Base-by-base conservation (phyloP, 1,140 invertebrate species). In the Anastrepha ludens region DNA sequence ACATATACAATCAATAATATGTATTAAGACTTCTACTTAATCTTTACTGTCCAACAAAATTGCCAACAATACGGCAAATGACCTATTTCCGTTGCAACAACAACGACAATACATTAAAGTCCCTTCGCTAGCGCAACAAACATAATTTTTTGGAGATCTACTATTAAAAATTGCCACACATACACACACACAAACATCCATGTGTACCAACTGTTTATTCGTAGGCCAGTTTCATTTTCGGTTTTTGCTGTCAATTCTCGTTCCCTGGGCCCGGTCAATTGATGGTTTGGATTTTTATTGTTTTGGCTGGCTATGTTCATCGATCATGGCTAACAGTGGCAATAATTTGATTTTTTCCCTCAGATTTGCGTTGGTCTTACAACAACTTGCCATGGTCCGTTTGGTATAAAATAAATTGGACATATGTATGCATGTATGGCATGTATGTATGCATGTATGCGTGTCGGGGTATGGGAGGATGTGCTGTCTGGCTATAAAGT, bases 291-390 rank as follows among this genome's bases (percentile, higher is more conserved):
- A 20, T 8, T 81, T 50, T 81, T 55, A 29, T 55, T 81, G n/a
- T 7, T 29, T 29, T n/a, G 15, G 50, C 50, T 81, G 50, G 15
- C 8, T 55, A 41, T 55, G 74, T n/a, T 29, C 44, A 58, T 58
- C 74, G 74, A 58, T 81, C 74, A 55, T 81, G 74, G 17, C 17
- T n/a, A 74, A 47, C 41, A 41, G 67, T 74, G 39, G 41, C 13
- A 55, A 81, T 81, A 81, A 81, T 81, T 81, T 81, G 74, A 81
- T 81, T 81, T 55, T 55, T 81, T 13, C 50, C 8, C 74, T 74
- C 41, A 41, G 39, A 74, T 74, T 81, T 81, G n/a, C 47, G 5
- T 50, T 15, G 1, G 44, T 55, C 4, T 29, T 17, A 74, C 1
- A 17, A 29, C 2, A 17, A n/a, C 15, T 74, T n/a, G 39, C 7